Base-by-base conservation (phyloP, 2,888 invertebrate genomes). In the Hirtodrosophila alboralis region DNA sequence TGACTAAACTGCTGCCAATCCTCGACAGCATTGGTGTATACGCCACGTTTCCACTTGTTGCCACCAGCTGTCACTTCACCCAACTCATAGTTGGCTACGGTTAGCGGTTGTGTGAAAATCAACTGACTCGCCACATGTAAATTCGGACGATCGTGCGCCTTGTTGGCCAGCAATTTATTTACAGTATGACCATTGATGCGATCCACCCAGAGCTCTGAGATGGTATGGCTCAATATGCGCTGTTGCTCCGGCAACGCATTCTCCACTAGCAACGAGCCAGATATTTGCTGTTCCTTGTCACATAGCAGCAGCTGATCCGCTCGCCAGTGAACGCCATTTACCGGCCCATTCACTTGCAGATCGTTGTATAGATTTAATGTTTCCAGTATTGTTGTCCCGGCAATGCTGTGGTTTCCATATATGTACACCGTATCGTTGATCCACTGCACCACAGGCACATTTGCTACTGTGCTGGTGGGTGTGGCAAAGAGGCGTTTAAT, bases 401-500 rank as follows among this genome's bases (percentile, higher is more conserved):
- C 79, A n/a, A 93, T 89, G 7, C 87, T 90, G 52, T 89, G 89
- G 48, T 87, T 88, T 16, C 84, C 88, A 61, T 88, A 90, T 9
- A 90, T 85, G 28, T 87, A 88, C 2, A 92, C 89, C 1, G 91
- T 84, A 27, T 91, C 88, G 16, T 88, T 83, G 1, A 91, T 87
- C 91, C 92, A 93, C 40, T 91, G 75, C 2, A 84, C 52, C 7
- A 93, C 79, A 37, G 92, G 88, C 0, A 92, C 90, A 37, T 91
- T 88, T 70, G 92, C 92, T 12, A 93, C 80, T 3, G 37, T 62
- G 45, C 88, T 85, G 0, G 23, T 69, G 14, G 84, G 57, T 7
- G 87, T 71, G 7, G 89, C 80, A 41, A 85, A 80, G 1, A 93
- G 74, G 52, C 90, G 85, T 21, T 87, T 81, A 0, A 91, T 88